Base-by-base conservation (phyloP, 2,888 invertebrate species). In the Apamea crenata region DNA sequence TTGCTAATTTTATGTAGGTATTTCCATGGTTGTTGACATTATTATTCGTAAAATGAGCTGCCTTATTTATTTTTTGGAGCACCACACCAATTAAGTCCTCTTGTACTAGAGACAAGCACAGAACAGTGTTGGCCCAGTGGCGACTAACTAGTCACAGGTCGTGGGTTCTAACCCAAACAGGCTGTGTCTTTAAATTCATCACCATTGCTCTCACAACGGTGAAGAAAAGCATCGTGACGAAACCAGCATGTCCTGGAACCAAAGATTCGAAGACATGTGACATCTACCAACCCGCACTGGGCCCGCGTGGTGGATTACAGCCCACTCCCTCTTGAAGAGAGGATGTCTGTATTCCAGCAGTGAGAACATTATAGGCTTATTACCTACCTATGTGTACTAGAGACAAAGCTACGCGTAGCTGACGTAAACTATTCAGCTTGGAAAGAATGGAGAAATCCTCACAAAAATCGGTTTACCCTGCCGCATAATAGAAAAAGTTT, bases 401-500 rank as follows among this genome's bases (percentile, higher is more conserved):
- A 32, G 16, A 32, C n/a, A 53, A 3, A 18, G 6, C 25, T 74
- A 25, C 18, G 4, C 8, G 2, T 47, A 18, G 29, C 47, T 61
- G 47, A 75, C 47, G 18, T 47, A 7, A 56, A 44, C 12, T 79
- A 44, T 53, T 44, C 16, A 56, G 18, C 2, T 10, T 32, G 4
- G 21, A 29, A 53, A 53, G 16, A 77, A 44, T 44, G 21, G n/a
- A 44, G 12, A 32, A 36, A 12, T 53, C 2, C 1, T 21, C 5
- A 21, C 21, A 7, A 29, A 61, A 47, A 36, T 47, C 5, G 12
- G 32, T 47, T 36, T 36, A 76, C 5, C n/a, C 21, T 47, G 59
- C 32, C 21, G 44, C 32, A 4, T 76, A 61, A 36, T n/a, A 56
- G 75, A n/a, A 74, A 36, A n/a, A 14, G 29, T 56, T 73, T 56